Evolutionary conservation across 2,797 vertebrate species (phyloP), one percentile per base, ranked within the genome.

Genomic region (Sebastes nivosus): DNA sequence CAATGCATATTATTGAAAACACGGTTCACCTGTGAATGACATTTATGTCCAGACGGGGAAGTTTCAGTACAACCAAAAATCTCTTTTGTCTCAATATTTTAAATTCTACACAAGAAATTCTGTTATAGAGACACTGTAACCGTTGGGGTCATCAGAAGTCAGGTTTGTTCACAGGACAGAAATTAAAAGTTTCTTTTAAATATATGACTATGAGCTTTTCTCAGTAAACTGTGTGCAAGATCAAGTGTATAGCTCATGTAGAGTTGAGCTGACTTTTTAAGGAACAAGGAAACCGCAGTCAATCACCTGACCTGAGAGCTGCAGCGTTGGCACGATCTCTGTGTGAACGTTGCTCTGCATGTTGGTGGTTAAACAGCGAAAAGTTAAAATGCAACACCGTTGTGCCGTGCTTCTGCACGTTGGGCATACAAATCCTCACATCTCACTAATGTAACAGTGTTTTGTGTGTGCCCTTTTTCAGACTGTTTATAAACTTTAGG

Each of bases 281-380:
- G n/a, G 24, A 82, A 76, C 64, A 30, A 77, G 27, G 30, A 86
- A 89, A 75, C 84, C 84, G 83, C 84, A 77, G 54, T 1, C 2
- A 29, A 64, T 46, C 22, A 34, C 32, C 5, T 69, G 27, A 72
- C 55, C 67, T 72, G 32, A 72, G 27, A 10, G 8, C 2, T 64
- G 78, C 59, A 67, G 8, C 3, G 13, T 8, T 79, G 52, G 66
- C 63, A 59, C 38, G 7, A 58, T 30, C 1, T 25, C 13, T 76
- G 3, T 50, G n/a, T 60, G 18, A 54, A 52, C 6, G 9, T 13
- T 52, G 50, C 20, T 58, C 11, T 22, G 36, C 38, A 46, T 61
- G 36, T 34, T 55, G 25, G 67, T 71, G 74, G 67, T 75, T 52
- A 20, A 42, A 72, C 57, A 4, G 60, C 32, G 8, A 50, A 32